Evolutionary conservation across 2,797 vertebrate species (phyloP).

Genomic region (Nyctibius grandis): DNA sequence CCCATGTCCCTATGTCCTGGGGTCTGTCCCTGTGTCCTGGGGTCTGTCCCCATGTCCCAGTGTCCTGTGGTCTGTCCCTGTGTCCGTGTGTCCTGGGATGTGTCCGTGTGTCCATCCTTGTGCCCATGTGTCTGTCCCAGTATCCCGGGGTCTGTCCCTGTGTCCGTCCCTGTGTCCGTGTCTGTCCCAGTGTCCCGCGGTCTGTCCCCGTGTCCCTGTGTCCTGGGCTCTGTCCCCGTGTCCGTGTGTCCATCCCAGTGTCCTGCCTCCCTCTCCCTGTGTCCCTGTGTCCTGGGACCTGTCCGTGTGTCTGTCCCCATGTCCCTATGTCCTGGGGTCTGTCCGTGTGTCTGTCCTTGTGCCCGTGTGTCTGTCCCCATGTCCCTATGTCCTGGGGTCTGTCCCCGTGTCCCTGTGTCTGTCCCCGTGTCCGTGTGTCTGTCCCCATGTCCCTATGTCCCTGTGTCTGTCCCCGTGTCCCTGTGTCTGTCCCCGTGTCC

Average conservation of each 20-base stretch:
- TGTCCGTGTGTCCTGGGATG: neutral
- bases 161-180: neutral
- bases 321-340: neutral
- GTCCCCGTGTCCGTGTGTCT: neutral
- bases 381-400: neutral
- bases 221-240: neutral
- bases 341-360: too few species aligned
- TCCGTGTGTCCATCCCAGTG: neutral
- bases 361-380: too few species aligned
- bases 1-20: neutral
- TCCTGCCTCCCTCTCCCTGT: neutral
- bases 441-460: neutral
- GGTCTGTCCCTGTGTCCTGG: neutral
- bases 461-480: neutral
- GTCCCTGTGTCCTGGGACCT: too few species aligned
- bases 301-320: neutral
- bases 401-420: neutral
- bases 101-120: neutral
- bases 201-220: neutral
- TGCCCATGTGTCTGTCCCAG: neutral
- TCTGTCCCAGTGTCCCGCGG: too few species aligned
- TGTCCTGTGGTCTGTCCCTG: neutral
- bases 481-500: neutral
- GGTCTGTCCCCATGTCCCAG: neutral
- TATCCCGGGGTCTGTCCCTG: neutral